These are phyloP conservation scores for Rhizomys pruinosus DNA, from an alignment of 2,113 vertebrate species.

Conservation along the genomic window DNA sequence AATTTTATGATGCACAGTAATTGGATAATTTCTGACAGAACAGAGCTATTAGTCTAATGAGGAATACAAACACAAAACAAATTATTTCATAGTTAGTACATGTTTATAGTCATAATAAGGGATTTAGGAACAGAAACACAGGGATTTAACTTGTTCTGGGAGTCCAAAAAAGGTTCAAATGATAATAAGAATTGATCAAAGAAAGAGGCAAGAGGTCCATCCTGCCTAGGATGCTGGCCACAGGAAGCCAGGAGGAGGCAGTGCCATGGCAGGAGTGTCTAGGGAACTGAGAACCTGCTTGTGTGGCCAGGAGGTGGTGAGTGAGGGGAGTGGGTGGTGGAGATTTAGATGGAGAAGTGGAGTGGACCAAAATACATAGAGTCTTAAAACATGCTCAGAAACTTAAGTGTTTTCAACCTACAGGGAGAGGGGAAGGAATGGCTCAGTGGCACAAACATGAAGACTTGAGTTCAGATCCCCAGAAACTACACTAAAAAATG, in stretches of 20 bases:
- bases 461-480: neutral
- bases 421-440: neutral
- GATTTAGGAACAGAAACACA: neutral
- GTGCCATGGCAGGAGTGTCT: neutral
- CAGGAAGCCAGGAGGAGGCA: neutral
- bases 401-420: neutral
- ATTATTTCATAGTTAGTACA: neutral
- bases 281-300: neutral
- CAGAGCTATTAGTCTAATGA: neutral
- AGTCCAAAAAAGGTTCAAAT: neutral
- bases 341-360: neutral
- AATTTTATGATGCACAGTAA: neutral
- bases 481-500: neutral
- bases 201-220: neutral
- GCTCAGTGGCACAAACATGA: neutral
- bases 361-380: fast-evolving
- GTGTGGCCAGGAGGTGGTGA: neutral
- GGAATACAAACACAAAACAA: neutral
- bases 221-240: neutral
- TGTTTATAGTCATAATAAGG: neutral
- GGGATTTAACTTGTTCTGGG: neutral
- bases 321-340: fast-evolving
- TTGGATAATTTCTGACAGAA: neutral
- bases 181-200: neutral
- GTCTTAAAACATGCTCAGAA: neutral